A percentile compares a stretch with the other conserved stretches of the same genome.
Evolutionary conservation across 2,888 invertebrate species (phyloP).

Genomic region (Chydorus sphaericus): DNA sequence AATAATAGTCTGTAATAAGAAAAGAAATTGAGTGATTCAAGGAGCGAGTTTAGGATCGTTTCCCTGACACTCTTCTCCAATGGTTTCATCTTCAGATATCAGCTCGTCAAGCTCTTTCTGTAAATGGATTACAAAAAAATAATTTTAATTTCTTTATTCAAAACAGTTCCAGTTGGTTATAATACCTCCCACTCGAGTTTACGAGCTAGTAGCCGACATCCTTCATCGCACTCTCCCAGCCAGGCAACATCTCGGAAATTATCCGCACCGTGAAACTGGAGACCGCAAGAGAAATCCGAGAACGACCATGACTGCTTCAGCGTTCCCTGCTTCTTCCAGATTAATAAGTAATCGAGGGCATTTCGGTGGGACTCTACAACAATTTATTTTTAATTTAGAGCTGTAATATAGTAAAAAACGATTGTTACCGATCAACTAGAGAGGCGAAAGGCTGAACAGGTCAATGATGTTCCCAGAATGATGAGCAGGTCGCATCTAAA

Average conservation of each 20-base stretch:
- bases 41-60: too few species aligned
- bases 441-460: conserved; percentile 91
- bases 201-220: conserved; percentile 54
- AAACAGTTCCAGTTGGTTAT: too few species aligned
- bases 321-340: conserved; percentile 52
- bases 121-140: too few species aligned
- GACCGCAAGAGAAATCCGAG: conserved; percentile 7
- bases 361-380: conserved; percentile 43
- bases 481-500: conserved; percentile 84
- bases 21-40: too few species aligned
- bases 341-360: conserved; percentile 78
- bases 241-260: conserved; percentile 59
- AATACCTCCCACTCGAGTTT: conserved; percentile 64
- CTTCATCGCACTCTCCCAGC: conserved; percentile 70
- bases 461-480: conserved; percentile 86
- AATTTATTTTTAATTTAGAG: not conserved
- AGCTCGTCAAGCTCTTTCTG: too few species aligned
- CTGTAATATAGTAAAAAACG: not conserved
- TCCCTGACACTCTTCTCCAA: too few species aligned
- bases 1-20: too few species aligned
- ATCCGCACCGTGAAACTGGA: conserved; percentile 45
- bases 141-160: too few species aligned
- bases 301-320: conserved; percentile 5
- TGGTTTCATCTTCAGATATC: too few species aligned
- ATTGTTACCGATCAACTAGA: conserved; percentile 55